Percentiles rank a stretch among this genome's conserved stretches.
Evolutionary conservation across 2,888 invertebrate genomes (phyloP).

Genomic region (Periphyllus acericola): DNA sequence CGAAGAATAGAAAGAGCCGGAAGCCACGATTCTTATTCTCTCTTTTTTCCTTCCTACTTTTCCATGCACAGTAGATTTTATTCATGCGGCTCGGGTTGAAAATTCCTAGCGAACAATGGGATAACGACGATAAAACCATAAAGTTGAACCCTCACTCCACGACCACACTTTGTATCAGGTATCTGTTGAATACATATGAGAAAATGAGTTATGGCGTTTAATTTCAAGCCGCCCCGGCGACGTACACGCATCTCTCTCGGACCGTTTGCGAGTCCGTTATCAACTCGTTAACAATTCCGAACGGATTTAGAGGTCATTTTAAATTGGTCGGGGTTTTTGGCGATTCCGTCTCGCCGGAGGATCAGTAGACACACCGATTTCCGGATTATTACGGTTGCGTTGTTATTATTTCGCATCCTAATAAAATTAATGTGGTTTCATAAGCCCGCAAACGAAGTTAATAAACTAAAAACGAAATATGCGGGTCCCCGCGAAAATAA

Average conservation of each 20-base stretch:
- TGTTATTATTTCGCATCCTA: too few species aligned
- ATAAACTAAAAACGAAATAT: too few species aligned
- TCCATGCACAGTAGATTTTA: constrained; percentile 43
- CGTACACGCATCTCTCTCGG: background rate
- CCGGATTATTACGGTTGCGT: background rate
- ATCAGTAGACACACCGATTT: background rate
- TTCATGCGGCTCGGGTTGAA: constrained; percentile 53
- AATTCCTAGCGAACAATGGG: constrained; percentile 56
- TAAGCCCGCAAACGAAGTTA: too few species aligned
- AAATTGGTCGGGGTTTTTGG: background rate
- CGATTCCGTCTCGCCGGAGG: background rate
- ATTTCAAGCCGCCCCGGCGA: constrained; percentile 15
- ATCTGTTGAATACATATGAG: constrained; percentile 58
- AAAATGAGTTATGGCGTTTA: constrained; percentile 55
- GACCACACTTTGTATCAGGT: constrained; percentile 36
- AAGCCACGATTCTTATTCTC: constrained; percentile 58
- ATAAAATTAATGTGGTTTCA: too few species aligned
- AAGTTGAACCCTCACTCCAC: constrained; percentile 1
- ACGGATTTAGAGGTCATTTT: too few species aligned
- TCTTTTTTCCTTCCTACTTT: constrained; percentile 45
- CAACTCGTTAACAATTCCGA: background rate
- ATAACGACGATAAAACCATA: constrained; percentile 46
- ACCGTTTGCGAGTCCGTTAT: background rate
- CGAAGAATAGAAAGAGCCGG: constrained; percentile 53
- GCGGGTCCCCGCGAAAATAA: too few species aligned